phyloP scores from a whole-genome alignment of 2,113 vertebrate species.

The Pteropus alecto region DNA sequence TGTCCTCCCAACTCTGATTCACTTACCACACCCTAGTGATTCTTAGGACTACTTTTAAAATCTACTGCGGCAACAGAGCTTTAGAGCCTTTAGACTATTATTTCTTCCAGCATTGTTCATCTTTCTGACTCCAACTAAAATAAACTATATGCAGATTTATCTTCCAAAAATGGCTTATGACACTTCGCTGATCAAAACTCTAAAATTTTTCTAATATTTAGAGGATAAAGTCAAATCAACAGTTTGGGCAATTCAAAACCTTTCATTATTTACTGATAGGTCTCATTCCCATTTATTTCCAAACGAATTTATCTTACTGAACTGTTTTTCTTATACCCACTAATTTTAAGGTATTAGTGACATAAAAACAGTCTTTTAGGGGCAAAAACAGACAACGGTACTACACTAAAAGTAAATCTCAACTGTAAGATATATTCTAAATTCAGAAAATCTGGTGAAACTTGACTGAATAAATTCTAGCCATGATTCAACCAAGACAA shows the following conservation, averaged over 20 bases:
- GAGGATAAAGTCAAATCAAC: background rate
- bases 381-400: background rate
- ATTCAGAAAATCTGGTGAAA: background rate
- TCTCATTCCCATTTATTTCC: background rate
- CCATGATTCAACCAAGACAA: background rate
- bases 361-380: background rate
- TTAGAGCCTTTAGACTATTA: background rate
- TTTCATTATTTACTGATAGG: background rate
- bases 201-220: background rate
- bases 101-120: background rate
- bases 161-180: background rate
- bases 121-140: background rate
- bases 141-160: background rate
- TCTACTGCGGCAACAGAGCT: background rate
- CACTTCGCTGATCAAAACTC: background rate
- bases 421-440: background rate
- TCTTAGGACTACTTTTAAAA: background rate
- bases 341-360: background rate
- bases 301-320: background rate
- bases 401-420: background rate
- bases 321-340: background rate
- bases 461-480: background rate
- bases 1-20: background rate
- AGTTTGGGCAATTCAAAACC: background rate
- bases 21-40: background rate